phyloP scores from a whole-genome alignment of 2,888 invertebrate species.

The Eupeodes luniger region DNA sequence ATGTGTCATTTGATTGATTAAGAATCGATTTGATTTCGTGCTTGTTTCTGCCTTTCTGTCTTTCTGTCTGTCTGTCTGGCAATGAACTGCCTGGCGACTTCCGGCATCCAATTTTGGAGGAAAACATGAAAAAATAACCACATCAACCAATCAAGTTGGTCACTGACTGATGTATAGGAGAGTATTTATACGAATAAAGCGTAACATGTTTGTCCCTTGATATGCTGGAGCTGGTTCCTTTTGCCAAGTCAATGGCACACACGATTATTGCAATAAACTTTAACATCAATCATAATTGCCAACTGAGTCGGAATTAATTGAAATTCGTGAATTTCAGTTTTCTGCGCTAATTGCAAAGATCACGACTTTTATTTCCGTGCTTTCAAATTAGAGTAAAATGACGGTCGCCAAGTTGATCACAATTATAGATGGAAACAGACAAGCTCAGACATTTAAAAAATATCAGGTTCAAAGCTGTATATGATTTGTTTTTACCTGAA shows the following conservation, averaged over 20 bases:
- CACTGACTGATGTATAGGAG: neutral
- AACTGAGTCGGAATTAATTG: neutral
- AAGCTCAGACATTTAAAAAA: too few relatives aligned
- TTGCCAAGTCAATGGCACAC: conserved; percentile 27
- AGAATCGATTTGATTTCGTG: conserved; percentile 54
- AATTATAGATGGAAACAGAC: too few relatives aligned
- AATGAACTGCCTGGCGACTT: conserved; percentile 35
- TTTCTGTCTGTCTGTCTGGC: conserved; percentile 16
- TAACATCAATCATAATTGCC: neutral
- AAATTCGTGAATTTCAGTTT: neutral
- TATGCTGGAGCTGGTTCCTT: conserved; percentile 11
- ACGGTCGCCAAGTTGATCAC: too few relatives aligned
- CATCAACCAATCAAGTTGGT: conserved; percentile 11
- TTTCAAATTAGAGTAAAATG: too few relatives aligned
- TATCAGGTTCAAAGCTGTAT: too few relatives aligned
- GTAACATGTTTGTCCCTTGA: conserved; percentile 26
- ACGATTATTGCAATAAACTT: conserved; percentile 20
- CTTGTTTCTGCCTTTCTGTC: conserved; percentile 3
- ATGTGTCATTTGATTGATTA: conserved; percentile 44
- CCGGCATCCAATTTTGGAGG: conserved; percentile 42
- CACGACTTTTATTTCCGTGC: too few relatives aligned
- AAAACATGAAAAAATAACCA: conserved; percentile 40
- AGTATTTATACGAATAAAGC: conserved; percentile 33
- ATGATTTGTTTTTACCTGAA: too few relatives aligned
- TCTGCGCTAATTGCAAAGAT: too few relatives aligned